Evolutionary conservation across 2,113 vertebrate genomes (phyloP).

Genomic region (Galbula dea): DNA sequence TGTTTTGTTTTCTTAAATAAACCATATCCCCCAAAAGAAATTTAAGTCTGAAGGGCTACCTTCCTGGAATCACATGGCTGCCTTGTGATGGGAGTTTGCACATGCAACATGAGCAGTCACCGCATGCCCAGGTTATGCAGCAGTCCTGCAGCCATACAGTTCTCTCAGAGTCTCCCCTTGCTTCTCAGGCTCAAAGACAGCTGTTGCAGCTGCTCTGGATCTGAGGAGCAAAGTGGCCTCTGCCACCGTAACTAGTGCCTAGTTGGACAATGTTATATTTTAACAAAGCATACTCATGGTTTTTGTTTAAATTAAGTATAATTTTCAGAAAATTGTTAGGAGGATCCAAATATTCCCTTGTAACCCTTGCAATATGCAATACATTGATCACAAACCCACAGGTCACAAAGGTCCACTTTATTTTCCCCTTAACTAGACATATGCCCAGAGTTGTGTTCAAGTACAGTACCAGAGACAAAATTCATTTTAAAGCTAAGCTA

Average conservation of each 20-base stretch:
- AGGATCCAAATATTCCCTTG: neutral
- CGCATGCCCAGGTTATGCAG: fast-evolving
- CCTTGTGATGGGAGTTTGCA: neutral
- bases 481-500: neutral
- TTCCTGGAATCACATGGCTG: neutral
- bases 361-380: neutral
- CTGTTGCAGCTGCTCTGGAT: neutral
- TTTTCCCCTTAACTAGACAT: neutral
- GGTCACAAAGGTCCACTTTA: neutral
- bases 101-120: fast-evolving
- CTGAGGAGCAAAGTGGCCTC: neutral
- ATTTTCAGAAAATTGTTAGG: neutral
- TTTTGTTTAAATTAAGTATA: neutral
- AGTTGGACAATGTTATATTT: neutral
- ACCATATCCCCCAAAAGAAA: no score
- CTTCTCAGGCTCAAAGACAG: neutral
- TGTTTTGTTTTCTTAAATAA: neutral
- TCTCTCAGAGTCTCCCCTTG: neutral
- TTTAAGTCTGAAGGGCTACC: neutral
- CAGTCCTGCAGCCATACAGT: neutral
- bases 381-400: neutral
- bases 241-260: neutral
- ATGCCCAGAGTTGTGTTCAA: neutral
- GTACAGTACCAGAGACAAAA: neutral
- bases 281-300: neutral